A percentile compares a stretch with the other conserved stretches of the same genome.
phyloP scores from a whole-genome alignment of 2,888 invertebrate species.

The Octodonta nipae region DNA sequence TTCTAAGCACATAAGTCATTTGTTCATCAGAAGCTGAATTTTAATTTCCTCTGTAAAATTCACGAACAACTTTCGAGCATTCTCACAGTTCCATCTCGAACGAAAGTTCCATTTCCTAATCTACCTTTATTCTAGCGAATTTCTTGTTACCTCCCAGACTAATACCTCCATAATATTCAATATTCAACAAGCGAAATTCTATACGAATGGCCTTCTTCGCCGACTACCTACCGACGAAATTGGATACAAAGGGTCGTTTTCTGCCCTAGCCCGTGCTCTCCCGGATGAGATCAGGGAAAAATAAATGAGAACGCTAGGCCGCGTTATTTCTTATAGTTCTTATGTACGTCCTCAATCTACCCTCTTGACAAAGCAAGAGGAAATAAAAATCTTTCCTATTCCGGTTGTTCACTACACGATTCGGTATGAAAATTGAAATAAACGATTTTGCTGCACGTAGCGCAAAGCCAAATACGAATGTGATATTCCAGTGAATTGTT shows the following conservation, averaged over 20 bases:
- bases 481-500: no score
- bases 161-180: slow-evolving; percentile 31
- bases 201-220: slow-evolving; percentile 26
- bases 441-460: slow-evolving; percentile 23
- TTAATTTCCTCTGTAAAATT: neutral
- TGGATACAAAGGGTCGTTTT: slow-evolving; percentile 20
- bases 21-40: neutral
- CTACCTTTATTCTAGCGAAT: slow-evolving; percentile 13
- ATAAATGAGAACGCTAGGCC: slow-evolving; percentile 8
- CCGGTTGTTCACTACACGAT: slow-evolving; percentile 25
- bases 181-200: slow-evolving; percentile 28
- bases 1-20: neutral
- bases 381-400: slow-evolving; percentile 32
- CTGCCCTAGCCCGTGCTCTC: slow-evolving; percentile 5
- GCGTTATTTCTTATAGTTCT: slow-evolving; percentile 27
- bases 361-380: slow-evolving; percentile 21
- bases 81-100: no score
- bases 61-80: neutral
- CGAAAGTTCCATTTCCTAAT: slow-evolving; percentile 1
- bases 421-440: slow-evolving; percentile 32
- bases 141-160: slow-evolving; percentile 17
- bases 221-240: slow-evolving; percentile 23
- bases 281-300: slow-evolving; percentile 9
- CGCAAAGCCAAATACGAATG: no score
- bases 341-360: slow-evolving; percentile 22